Evolutionary conservation across 1,140 invertebrate species (phyloP), one percentile per base, ranked within the genome.

Genomic region (Bombus balteatus): DNA sequence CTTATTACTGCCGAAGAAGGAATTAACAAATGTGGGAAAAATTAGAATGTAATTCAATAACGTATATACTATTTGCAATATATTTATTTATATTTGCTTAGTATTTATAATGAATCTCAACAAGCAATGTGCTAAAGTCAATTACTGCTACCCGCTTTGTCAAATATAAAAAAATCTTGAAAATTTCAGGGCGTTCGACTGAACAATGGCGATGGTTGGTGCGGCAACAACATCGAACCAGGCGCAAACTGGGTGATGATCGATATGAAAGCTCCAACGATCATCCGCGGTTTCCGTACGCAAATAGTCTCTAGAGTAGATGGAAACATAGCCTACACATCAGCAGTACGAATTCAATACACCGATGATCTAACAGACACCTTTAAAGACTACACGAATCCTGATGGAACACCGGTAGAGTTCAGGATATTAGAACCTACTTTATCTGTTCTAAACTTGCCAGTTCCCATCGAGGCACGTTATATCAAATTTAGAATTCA

Each of bases 361-460:
- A 97, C 98, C 0, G 97, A 99, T 92, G 97, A 99, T 92, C 95
- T 99, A 62, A 98, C 98, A 0, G 98, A 99, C 93, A 95, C 97
- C 0, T 98, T 98, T 93, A 98, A 97, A 94, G 98, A 99, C 91
- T 99, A 99, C 89, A 97, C 97, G 32, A 99, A 99, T 94, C 97
- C 98, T 13, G 98, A 98, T 93, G 98, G 98, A 28, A 98, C 98
- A 3, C 97, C 98, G n/a, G 98, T 99, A 0, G 98, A 99, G 93
- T 99, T 99, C 92, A 96, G 98, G 66, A 98, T 98, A 90, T 93
- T 98, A 15, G 98, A 98, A 91, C 97, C 98, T 1, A 98, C 97
- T 80, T 94, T 99, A 15, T 98, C 98, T 1, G 97, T 99, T 57
- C 93, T 99, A 2, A 99, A 99, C 92, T 94, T 99, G 28, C 98